Base-by-base conservation (phyloP, 1,140 invertebrate genomes). In the Hesperophylax magnus region DNA sequence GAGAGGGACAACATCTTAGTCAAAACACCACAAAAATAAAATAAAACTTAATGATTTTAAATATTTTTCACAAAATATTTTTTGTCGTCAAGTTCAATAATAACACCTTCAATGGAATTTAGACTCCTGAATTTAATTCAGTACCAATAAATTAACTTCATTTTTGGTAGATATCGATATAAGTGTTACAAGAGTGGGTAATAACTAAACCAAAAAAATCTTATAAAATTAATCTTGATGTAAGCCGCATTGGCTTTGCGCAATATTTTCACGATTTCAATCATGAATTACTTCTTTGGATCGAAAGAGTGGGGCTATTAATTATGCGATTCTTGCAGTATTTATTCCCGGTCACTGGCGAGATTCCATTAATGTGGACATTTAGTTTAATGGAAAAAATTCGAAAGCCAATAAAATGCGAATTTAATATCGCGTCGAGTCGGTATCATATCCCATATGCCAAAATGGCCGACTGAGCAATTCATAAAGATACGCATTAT, bases 361-460 rank as follows among this genome's bases (percentile, higher is more conserved):
- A 9, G 54, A 76, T 76, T 27, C 72, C 53, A 39, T 76, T 76
- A 60, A 76, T 76, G 58, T 76, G 53, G 31, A 60, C 58, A 76
- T 76, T 76, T 8, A 15, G 17, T 34, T 76, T 76, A 76, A 76
- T 60, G 69, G 54, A 76, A 58, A 60, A 39, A 76, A 60, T 76
- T 76, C 54, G 72, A 58, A 31, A 27, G 53, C 58, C 31, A 18
- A 76, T 76, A 76, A 76, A 76, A 27, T 72, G 39, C 39, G 39
- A 72, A 22, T 72, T 72, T 72, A 72, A 72, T 72, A 72, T 31
- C 65, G 27, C 69, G 39, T 52, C 31, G 20, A 65, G 22, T 34
- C 27, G 61, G 18, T 72, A 72, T 54, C 69, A 72, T 53, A 72
- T 72, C 69, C 34, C 47, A 72, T 53, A 24, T 53, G 69, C 69